Percentiles rank a stretch among this genome's conserved stretches.
Evolutionary conservation across 2,888 invertebrate species (phyloP).

Genomic region (Schrankia costaestrigalis): DNA sequence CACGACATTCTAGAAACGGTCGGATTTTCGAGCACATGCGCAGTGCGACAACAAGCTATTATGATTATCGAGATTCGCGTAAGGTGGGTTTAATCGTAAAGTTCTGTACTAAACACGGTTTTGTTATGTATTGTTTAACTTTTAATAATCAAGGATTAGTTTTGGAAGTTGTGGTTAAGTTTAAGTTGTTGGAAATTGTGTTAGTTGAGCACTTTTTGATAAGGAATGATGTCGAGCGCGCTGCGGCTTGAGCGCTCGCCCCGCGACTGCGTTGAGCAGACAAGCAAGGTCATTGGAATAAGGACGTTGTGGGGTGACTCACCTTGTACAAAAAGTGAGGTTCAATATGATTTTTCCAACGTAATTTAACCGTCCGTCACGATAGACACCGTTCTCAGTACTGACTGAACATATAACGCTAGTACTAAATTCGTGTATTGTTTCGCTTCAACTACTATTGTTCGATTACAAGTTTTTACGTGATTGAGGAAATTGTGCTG

Average conservation of each 20-base stretch:
- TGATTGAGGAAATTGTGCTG: too few species aligned
- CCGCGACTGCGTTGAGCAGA: too few species aligned
- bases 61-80: conserved; percentile 14
- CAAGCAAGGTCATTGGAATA: too few species aligned
- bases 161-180: conserved; percentile 2
- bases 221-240: conserved; percentile 20
- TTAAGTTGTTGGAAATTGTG: not conserved
- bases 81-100: conserved; percentile 2
- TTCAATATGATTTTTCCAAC: too few species aligned
- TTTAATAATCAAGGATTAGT: conserved; percentile 7
- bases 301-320: too few species aligned
- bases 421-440: too few species aligned
- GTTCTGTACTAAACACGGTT: conserved; percentile 7
- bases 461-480: too few species aligned
- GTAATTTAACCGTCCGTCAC: too few species aligned
- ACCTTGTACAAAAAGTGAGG: too few species aligned
- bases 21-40: conserved; percentile 48
- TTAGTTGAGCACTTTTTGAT: not conserved
- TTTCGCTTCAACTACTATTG: too few species aligned
- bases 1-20: conserved; percentile 22
- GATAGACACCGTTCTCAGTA: too few species aligned
- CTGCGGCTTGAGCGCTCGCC: conserved; percentile 38
- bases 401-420: too few species aligned
- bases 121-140: conserved; percentile 3
- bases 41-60: conserved; percentile 23